These are phyloP conservation scores for Rana temporaria DNA, from an alignment of 2,113 vertebrate species.

Conservation along the genomic window DNA sequence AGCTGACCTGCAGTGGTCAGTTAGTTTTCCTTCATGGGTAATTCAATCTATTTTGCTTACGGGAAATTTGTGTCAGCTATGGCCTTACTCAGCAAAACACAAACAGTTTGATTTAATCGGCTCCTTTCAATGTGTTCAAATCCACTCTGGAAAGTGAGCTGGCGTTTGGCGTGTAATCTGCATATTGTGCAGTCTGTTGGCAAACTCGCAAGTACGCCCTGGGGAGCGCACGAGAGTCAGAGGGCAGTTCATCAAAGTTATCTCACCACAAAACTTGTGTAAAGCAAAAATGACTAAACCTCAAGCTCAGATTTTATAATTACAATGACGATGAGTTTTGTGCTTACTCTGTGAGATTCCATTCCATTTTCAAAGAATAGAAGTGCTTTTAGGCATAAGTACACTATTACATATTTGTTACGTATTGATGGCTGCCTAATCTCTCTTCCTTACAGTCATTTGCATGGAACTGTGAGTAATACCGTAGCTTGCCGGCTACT, in stretches of 20 bases:
- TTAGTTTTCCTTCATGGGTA: constrained; percentile 17
- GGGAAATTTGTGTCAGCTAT: constrained; percentile 18
- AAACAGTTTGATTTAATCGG: constrained; percentile 36
- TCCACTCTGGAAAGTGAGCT: constrained; percentile 14
- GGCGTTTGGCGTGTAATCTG: constrained; percentile 27
- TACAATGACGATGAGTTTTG: not conserved
- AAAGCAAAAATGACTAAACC: constrained; percentile 20
- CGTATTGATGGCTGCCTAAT: not conserved
- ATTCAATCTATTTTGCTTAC: constrained; percentile 38
- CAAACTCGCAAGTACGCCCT: constrained; percentile 29
- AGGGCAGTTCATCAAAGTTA: constrained; percentile 37
- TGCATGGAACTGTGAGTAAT: constrained; percentile 16
- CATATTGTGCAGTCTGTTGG: constrained; percentile 32
- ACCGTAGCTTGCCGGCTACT: not conserved
- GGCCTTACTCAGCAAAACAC: constrained; percentile 32
- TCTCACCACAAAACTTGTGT: constrained; percentile 33
- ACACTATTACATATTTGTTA: constrained; percentile 11
- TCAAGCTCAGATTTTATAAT: not conserved
- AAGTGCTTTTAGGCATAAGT: constrained; percentile 13
- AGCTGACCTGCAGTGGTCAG: not conserved
- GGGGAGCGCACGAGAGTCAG: constrained; percentile 26
- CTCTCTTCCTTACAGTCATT: constrained; percentile 10
- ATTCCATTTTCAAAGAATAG: constrained; percentile 3
- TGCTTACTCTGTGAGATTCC: constrained; percentile 13
- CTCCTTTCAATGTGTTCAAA: constrained; percentile 32